Evolutionary conservation across 2,113 vertebrate genomes (phyloP).

Genomic region (Sterna hirundo): DNA sequence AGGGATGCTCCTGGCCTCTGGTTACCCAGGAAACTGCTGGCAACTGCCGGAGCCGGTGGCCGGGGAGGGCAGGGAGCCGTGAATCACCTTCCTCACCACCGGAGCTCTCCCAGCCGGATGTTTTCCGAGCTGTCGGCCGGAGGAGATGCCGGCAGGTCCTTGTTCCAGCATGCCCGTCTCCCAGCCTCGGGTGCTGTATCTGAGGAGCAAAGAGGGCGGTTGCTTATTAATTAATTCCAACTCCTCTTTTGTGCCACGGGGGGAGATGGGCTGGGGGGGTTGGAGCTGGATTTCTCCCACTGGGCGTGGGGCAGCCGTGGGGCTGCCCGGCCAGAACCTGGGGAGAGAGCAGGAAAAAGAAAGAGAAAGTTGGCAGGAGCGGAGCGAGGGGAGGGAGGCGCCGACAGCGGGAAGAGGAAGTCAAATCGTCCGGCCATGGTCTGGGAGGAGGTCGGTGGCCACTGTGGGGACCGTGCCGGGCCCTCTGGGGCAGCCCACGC

Average conservation of each 20-base stretch:
- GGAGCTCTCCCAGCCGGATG: background rate
- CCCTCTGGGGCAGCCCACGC: background rate
- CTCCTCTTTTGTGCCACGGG: rapidly evolving
- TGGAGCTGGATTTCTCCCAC: rapidly evolving
- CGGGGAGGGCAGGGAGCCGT: background rate
- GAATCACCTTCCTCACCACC: background rate
- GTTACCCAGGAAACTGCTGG: slow-evolving; percentile 16
- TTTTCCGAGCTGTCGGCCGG: background rate
- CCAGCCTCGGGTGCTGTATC: background rate
- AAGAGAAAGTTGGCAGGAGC: background rate
- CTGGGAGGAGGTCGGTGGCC: background rate
- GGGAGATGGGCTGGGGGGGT: background rate
- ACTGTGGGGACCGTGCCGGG: rapidly evolving
- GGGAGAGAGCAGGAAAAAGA: background rate
- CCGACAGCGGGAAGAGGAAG: background rate
- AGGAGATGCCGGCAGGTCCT: background rate
- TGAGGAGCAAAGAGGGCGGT: background rate
- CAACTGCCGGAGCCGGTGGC: background rate
- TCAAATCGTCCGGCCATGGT: rapidly evolving
- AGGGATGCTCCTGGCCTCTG: background rate
- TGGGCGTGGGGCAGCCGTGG: rapidly evolving
- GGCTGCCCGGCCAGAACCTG: background rate
- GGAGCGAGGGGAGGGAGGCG: background rate
- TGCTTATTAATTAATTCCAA: background rate
- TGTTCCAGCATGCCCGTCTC: background rate